These are phyloP conservation scores for Limnephilus rhombicus DNA, from an alignment of 2,888 invertebrate species.

Conservation along the genomic window DNA sequence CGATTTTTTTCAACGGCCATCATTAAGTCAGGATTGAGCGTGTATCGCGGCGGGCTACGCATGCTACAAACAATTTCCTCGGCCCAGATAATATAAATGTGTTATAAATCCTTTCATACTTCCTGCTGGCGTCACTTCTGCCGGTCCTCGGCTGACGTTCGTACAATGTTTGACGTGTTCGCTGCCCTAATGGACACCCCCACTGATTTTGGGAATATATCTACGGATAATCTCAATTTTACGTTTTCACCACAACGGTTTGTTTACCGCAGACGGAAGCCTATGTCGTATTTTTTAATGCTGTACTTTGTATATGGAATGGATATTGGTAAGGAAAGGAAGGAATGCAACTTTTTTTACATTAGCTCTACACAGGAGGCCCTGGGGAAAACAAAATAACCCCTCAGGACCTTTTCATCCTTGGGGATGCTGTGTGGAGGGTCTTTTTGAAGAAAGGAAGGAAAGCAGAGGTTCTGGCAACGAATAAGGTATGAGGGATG, in stretches of 20 bases:
- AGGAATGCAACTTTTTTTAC: no score
- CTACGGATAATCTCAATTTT: background rate
- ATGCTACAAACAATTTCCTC: slow-evolving; percentile 55
- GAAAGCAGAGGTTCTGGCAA: no score
- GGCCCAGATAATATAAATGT: slow-evolving; percentile 30
- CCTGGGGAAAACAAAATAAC: no score
- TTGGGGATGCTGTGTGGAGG: no score
- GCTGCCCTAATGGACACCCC: background rate
- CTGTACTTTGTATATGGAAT: background rate
- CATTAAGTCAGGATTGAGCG: slow-evolving; percentile 32
- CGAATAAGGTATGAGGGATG: no score
- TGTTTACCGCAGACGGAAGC: background rate
- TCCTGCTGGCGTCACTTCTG: background rate
- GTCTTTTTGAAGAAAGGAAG: no score
- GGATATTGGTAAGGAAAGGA: no score
- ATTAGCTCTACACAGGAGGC: no score
- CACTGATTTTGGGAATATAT: background rate
- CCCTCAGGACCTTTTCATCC: no score
- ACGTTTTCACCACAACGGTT: background rate
- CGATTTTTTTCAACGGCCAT: slow-evolving; percentile 7
- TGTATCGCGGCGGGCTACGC: slow-evolving; percentile 48
- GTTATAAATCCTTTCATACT: slow-evolving; percentile 12
- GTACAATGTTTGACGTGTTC: background rate
- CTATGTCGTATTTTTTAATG: background rate
- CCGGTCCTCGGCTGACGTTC: background rate